These are phyloP conservation scores for Hestina assimilis DNA, from an alignment of 1,140 invertebrate genomes.

Conservation along the genomic window DNA sequence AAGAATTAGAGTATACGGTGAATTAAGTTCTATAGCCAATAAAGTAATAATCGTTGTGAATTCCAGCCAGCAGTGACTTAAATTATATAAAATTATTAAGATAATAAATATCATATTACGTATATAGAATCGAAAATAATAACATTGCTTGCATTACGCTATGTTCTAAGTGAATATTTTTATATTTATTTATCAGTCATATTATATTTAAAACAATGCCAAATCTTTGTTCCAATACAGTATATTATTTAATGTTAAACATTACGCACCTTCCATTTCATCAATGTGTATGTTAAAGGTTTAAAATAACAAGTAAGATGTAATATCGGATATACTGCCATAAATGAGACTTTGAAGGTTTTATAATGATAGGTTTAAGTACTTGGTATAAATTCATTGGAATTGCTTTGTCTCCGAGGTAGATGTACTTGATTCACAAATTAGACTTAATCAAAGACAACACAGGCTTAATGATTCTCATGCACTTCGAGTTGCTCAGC, in stretches of 20 bases:
- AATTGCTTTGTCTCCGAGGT: slow-evolving; percentile 31
- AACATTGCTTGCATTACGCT: background rate
- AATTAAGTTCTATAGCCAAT: background rate
- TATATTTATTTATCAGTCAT: background rate
- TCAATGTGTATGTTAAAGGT: background rate
- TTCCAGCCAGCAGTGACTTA: slow-evolving; percentile 4
- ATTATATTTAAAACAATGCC: background rate
- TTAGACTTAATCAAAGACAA: slow-evolving; percentile 16
- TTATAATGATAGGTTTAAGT: slow-evolving; percentile 32
- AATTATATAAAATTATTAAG: background rate
- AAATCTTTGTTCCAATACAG: background rate
- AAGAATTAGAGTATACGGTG: no score
- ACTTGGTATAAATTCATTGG: slow-evolving; percentile 26
- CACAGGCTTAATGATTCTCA: slow-evolving; percentile 14
- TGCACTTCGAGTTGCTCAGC: slow-evolving; percentile 15
- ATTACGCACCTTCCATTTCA: slow-evolving; percentile 4
- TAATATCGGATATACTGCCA: slow-evolving; percentile 31
- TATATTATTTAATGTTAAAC: background rate
- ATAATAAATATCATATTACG: background rate
- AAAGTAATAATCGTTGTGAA: background rate
- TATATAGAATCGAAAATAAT: background rate
- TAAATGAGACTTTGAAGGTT: slow-evolving; percentile 37
- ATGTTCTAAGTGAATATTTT: background rate
- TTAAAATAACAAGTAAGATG: background rate
- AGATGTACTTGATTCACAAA: slow-evolving; percentile 21